Percentiles rank a stretch among this genome's conserved stretches.
phyloP scores from a whole-genome alignment of 2,113 vertebrate species.

The Erythrocercus mccallii region DNA sequence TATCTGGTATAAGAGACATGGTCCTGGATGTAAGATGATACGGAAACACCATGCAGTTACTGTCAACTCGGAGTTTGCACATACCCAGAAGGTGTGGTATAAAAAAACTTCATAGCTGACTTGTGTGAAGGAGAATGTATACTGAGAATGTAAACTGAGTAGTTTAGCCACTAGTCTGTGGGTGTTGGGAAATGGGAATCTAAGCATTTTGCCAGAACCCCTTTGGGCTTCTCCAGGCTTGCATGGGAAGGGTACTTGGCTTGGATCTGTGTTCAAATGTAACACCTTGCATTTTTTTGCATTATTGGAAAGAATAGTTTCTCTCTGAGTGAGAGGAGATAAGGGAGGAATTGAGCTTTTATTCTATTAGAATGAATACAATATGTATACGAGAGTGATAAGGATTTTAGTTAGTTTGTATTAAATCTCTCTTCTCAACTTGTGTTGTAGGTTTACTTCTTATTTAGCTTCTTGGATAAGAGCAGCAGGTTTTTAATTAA shows the following conservation, averaged over 20 bases:
- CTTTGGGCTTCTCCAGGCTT: neutral
- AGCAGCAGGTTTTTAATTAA: neutral
- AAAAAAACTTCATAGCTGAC: neutral
- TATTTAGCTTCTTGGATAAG: neutral
- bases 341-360: neutral
- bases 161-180: neutral
- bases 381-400: neutral
- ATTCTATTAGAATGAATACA: neutral
- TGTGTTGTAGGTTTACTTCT: neutral
- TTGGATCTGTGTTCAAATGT: neutral
- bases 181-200: neutral
- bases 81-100: rapidly evolving
- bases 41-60: neutral
- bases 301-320: neutral
- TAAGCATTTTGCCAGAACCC: neutral
- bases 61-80: neutral
- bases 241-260: neutral
- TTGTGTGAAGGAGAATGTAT: neutral
- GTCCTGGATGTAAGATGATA: neutral
- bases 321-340: neutral
- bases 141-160: neutral
- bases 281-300: neutral
- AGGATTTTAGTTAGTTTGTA: neutral
- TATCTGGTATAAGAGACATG: neutral
- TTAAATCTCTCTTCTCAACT: neutral